Base-by-base conservation (phyloP, 1,140 invertebrate species). In the Heliothis subflexa region DNA sequence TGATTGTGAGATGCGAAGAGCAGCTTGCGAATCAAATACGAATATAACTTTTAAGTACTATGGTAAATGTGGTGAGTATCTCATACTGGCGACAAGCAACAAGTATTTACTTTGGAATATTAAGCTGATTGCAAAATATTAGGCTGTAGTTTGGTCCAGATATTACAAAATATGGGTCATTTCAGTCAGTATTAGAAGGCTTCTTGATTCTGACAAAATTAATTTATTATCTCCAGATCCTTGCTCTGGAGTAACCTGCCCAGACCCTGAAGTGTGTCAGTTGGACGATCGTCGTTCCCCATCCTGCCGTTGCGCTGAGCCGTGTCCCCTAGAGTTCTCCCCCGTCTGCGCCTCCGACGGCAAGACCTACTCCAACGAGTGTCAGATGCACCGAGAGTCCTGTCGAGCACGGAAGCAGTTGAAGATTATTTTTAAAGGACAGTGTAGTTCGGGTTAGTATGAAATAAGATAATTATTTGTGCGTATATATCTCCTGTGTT, bases 331-430 rank as follows among this genome's bases (percentile, higher is more conserved):
- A 59, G 97, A 98, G 88, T 97, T 98, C 86, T 95, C 96, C 2
- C 97, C 97, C 0, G 97, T 98, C 47, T 99, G 98, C 86, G 98
- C 97, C 11, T 98, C 97, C 5, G 97, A 97, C 87, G 97, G 97
- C 33, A 97, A 97, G 93, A 98, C 98, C 1, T 99, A 98, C 93
- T 96, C 96, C 25, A 98, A 98, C 92, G 97, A 98, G 88, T 98
- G 98, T 92, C 95, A 96, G 79, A 95, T 98, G 82, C 95, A 96
- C 71, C 96, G 97, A 80, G 97, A 98, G 88, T 96, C 96, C 21
- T 98, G 97, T 88, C 95, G 97, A 82, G 96, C 96, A 11, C 95
- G 97, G 81, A 96, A 96, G 89, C 95, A 95, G 47, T 95, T 98
- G 0, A 95, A 96, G 85, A 97, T 98, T 78, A 97, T 98, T 84